phyloP scores from a whole-genome alignment of 2,888 invertebrate genomes.

The Hypomecis atomaria region DNA sequence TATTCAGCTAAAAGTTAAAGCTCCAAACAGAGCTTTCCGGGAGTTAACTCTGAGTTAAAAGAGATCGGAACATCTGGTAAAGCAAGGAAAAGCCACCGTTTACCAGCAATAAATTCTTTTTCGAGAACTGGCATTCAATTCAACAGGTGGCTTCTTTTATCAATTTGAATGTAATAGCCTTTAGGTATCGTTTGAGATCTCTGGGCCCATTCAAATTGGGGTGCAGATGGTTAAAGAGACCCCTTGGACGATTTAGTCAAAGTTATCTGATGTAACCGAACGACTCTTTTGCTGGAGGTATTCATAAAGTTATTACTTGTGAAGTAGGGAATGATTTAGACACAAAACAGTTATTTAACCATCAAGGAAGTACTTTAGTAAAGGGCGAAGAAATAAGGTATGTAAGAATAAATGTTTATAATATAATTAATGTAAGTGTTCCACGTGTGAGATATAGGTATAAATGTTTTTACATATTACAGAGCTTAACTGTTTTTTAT shows the following conservation, averaged over 20 bases:
- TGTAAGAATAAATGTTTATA: no score
- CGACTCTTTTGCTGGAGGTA: slow-evolving; percentile 24
- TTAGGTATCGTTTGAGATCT: slow-evolving; percentile 50
- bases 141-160: slow-evolving; percentile 80
- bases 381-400: no score
- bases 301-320: slow-evolving; percentile 16
- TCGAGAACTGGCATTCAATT: slow-evolving; percentile 62
- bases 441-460: no score
- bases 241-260: slow-evolving; percentile 36
- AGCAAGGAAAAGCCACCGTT: slow-evolving; percentile 57
- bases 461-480: no score
- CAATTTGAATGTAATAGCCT: slow-evolving; percentile 77
- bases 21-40: slow-evolving; percentile 65
- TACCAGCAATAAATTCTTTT: slow-evolving; percentile 76
- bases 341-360: neutral
- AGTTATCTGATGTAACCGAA: slow-evolving; percentile 40
- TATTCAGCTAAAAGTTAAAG: slow-evolving; percentile 57
- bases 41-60: slow-evolving; percentile 26
- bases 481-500: no score
- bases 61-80: slow-evolving; percentile 66
- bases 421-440: no score
- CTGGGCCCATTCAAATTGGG: slow-evolving; percentile 43
- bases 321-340: slow-evolving; percentile 9
- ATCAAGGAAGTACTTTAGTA: no score
- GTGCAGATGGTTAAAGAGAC: slow-evolving; percentile 41